A percentile compares a stretch with the other conserved stretches of the same genome.
Evolutionary conservation across 2,113 vertebrate genomes (phyloP).

Genomic region (Fregetta grallaria): DNA sequence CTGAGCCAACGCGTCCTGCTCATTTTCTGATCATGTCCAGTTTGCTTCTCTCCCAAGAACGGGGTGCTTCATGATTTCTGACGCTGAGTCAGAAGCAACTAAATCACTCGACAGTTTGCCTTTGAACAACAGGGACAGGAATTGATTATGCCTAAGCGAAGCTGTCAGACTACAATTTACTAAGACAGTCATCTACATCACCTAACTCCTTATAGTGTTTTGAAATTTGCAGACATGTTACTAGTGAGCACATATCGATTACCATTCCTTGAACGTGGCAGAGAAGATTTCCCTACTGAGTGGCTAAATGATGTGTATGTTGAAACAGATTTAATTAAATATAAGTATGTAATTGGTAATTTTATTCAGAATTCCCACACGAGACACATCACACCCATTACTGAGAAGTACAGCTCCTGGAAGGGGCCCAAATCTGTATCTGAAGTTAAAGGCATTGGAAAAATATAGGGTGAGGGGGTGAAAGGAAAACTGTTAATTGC

Average conservation of each 20-base stretch:
- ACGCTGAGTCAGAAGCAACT: constrained; percentile 29
- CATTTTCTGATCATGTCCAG: not conserved
- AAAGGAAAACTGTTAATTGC: not conserved
- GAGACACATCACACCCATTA: constrained; percentile 4
- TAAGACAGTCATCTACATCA: constrained; percentile 33
- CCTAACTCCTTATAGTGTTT: not conserved
- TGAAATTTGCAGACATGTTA: constrained; percentile 1
- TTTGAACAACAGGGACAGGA: not conserved
- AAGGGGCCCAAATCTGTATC: not conserved
- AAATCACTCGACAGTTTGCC: not conserved
- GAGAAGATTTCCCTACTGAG: constrained; percentile 27
- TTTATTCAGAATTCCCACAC: constrained; percentile 4
- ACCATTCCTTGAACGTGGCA: not conserved
- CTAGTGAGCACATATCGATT: not conserved
- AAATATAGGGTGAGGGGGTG: not conserved
- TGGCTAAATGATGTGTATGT: not conserved
- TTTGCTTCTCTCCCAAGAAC: not conserved
- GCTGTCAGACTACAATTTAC: constrained; percentile 30
- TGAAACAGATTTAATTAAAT: constrained; percentile 40
- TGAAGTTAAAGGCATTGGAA: not conserved
- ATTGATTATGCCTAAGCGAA: not conserved
- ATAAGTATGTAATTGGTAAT: not conserved
- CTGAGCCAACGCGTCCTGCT: not conserved
- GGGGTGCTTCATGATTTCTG: not conserved
- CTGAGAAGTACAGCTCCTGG: not conserved